Evolutionary conservation across 2,113 vertebrate species (phyloP).

Genomic region (Sciurus niger): DNA sequence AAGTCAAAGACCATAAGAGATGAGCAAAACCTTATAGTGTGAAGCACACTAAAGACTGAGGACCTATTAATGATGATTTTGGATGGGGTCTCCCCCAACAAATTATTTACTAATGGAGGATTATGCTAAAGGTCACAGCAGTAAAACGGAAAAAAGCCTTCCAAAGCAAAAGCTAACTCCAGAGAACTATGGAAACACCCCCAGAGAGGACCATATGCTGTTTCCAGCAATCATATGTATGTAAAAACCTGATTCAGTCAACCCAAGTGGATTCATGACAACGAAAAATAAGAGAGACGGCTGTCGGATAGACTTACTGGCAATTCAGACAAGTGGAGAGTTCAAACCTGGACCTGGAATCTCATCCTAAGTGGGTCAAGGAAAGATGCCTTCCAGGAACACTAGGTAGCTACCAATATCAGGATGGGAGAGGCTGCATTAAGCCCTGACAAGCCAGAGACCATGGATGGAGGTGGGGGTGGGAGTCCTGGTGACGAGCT

Average conservation of each 20-base stretch:
- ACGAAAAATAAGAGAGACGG: constrained; percentile 91
- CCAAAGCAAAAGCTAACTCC: constrained; percentile 87
- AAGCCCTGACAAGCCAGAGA: constrained; percentile 83
- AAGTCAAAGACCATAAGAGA: constrained; percentile 92
- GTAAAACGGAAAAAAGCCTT: constrained; percentile 88
- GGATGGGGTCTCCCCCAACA: constrained; percentile 86
- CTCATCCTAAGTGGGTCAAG: constrained; percentile 85
- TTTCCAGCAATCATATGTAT: constrained; percentile 87
- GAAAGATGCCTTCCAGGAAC: constrained; percentile 87
- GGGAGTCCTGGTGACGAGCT: constrained; percentile 86
- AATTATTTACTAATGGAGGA: constrained; percentile 86
- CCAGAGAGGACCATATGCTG: constrained; percentile 87
- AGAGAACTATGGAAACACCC: constrained; percentile 87
- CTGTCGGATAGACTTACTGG: constrained; percentile 86
- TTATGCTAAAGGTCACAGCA: constrained; percentile 87
- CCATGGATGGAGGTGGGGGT: constrained; percentile 79
- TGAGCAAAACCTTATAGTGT: constrained; percentile 88
- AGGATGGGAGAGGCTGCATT: constrained; percentile 87
- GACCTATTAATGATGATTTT: constrained; percentile 88
- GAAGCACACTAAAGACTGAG: constrained; percentile 89
- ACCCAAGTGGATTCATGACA: constrained; percentile 88
- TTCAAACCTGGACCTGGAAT: constrained; percentile 81
- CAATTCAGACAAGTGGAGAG: constrained; percentile 90
- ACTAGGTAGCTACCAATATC: constrained; percentile 82
- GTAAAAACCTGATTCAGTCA: constrained; percentile 87